Conservation (phyloP, 37 sponge, comb jelly and placozoan genomes). For the Tethya wilhelma region DNA sequence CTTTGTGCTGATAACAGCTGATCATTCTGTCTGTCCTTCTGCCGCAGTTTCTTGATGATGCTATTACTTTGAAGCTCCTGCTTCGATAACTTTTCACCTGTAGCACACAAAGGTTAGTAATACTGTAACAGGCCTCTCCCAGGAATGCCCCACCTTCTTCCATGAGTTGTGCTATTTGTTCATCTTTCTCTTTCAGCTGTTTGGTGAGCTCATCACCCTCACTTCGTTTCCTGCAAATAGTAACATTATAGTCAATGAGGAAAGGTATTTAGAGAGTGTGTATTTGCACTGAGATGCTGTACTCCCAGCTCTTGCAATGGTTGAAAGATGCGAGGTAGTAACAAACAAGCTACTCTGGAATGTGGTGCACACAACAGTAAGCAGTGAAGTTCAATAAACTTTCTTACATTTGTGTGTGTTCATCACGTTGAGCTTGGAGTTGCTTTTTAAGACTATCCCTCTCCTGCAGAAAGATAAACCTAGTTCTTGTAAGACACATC, state of each 20-base stretch:
- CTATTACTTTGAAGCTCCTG: conserved; percentile 83
- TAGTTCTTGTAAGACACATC: background rate
- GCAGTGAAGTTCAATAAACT: too few species aligned
- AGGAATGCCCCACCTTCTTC: conserved; percentile 89
- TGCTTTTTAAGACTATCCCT: conserved; percentile 78
- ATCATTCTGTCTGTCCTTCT: conserved; percentile 83
- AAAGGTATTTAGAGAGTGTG: background rate
- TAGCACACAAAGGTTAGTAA: too few species aligned
- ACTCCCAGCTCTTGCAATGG: too few species aligned
- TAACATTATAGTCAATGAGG: background rate
- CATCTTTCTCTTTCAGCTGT: conserved; percentile 67
- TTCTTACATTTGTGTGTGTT: conserved; percentile 53
- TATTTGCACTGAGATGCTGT: background rate
- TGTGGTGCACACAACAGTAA: too few species aligned
- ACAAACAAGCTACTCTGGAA: too few species aligned
- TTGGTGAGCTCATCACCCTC: conserved; percentile 23
- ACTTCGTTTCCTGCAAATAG: conserved; percentile 22
- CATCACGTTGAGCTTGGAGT: conserved; percentile 47
- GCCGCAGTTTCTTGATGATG: conserved; percentile 89
- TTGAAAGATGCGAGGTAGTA: too few species aligned
- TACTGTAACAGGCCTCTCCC: too few species aligned
- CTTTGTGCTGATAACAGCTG: conserved; percentile 68
- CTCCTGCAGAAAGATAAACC: conserved; percentile 52
- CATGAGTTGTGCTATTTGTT: conserved; percentile 77
- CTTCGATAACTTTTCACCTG: conserved; percentile 89